phyloP scores from a whole-genome alignment of 2,888 invertebrate genomes.

The Quadriops clusia region DNA sequence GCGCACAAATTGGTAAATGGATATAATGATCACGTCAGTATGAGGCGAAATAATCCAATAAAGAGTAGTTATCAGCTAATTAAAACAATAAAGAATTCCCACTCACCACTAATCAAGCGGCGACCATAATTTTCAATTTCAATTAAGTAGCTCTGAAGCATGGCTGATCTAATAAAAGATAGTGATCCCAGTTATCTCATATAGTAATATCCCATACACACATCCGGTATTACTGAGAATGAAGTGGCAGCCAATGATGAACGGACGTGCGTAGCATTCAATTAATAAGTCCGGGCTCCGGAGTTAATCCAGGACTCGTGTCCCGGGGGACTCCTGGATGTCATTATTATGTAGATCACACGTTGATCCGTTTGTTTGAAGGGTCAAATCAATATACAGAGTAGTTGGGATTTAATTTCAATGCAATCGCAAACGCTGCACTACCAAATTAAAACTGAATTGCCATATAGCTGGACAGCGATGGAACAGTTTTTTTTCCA shows the following conservation, averaged over 20 bases:
- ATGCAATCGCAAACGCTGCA: slow-evolving; percentile 19
- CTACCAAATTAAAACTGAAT: no score
- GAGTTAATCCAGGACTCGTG: slow-evolving; percentile 36
- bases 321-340: slow-evolving; percentile 32
- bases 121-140: slow-evolving; percentile 30
- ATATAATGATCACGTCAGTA: no score
- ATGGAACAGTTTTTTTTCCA: no score
- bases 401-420: slow-evolving; percentile 19
- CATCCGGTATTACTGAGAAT: slow-evolving; percentile 31
- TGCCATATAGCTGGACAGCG: no score
- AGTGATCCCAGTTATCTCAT: slow-evolving; percentile 32
- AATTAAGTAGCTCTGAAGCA: slow-evolving; percentile 29
- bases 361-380: slow-evolving; percentile 36
- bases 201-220: slow-evolving; percentile 29
- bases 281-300: slow-evolving; percentile 35
- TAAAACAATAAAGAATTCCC: slow-evolving; percentile 4
- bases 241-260: slow-evolving; percentile 37
- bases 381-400: slow-evolving; percentile 32
- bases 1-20: no score
- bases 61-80: slow-evolving; percentile 1
- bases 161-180: slow-evolving; percentile 32
- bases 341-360: slow-evolving; percentile 41
- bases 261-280: slow-evolving; percentile 38
- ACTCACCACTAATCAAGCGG: slow-evolving; percentile 3
- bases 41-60: no score